Evolutionary conservation across 1,140 invertebrate genomes (phyloP), one percentile per base, ranked within the genome.

Genomic region (Heliconius congener): DNA sequence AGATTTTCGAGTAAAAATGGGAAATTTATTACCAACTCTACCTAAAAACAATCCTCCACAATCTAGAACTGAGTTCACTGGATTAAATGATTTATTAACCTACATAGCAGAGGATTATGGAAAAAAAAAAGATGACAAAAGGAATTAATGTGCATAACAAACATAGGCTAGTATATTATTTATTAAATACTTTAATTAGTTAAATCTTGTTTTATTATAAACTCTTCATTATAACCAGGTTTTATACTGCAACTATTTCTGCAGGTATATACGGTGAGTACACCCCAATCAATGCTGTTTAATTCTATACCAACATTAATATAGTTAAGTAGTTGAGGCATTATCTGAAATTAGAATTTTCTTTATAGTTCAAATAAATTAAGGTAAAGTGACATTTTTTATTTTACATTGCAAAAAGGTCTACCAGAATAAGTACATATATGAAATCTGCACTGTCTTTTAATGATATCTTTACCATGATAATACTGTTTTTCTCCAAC

Each of bases 201-300:
- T 82, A 95, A 97, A 95, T 99, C 98, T 95, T 99, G 99, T 95
- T 99, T 99, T 95, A 98, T 97, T 78, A 98, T 84, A 95, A 96
- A 97, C 95, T 99, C 98, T 85, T 95, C 94, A 81, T 96, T 96
- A 89, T 98, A 98, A 37, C 93, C 94, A 74, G 95, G 94, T 57
- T 95, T 95, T 52, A 88, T 90, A 60, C 89, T 86, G 91, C 99
- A 99, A 91, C 96, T 98, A 30, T 96, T 95, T 88, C 95, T 95
- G 90, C 98, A 99, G 0, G 98, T 99, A 87, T 98, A 99, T 18
- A 99, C 92, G 71, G 96, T 95, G 72, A 99, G 88, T 52, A 98
- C 96, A 55, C 98, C 98, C 98, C 98, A 99, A 93, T 99, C 98
- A 46, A 99, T 94, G 83, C 96, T 96, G 23, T 96, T 95, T n/a